Base-by-base conservation (phyloP, 2,797 vertebrate genomes). In the Enteromius viviparus region DNA sequence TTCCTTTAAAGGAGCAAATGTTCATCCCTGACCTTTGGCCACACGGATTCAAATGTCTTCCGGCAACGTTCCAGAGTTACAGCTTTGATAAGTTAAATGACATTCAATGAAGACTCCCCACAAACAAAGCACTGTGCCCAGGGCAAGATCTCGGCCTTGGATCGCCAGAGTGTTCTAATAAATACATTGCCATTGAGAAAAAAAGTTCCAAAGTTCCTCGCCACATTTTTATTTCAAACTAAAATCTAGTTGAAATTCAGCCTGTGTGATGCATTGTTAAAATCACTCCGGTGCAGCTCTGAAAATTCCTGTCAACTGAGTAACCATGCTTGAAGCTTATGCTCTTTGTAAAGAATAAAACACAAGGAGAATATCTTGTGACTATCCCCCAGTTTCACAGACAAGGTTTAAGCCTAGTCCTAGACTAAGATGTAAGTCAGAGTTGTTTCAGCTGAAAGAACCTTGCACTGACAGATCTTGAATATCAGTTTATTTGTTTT, bases 21-120 rank as follows among this genome's bases (percentile, higher is more conserved):
- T 95, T 92, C 92, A 91, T 92, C 89, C 89, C 86, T 93, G 93
- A 94, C 94, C 94, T 94, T 93, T 93, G 87, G 89, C 92, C 89
- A 87, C 90, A 93, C 91, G 92, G 87, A 94, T 94, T 91, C 91
- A 91, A 93, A 94, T 93, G 92, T 94, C 94, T 94, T 92, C 91
- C 88, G 92, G 93, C 92, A 90, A 89, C 85, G 90, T 92, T 91
- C 92, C 90, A 91, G 92, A 92, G 90, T 90, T 93, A 90, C 88
- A 88, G 89, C 90, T 94, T 89, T 91, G 91, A 92, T 92, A 91
- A 92, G 90, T 84, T 92, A 93, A 95, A 91, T 92, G 92, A 94
- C 92, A 92, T 92, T 90, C 89, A 81, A 84, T 87, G 90, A 90
- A 92, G 89, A 81, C 80, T 88, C 53, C 82, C 55, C 88, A 91